Conservation (phyloP, 2,113 vertebrate species). For the Podiceps cristatus region DNA sequence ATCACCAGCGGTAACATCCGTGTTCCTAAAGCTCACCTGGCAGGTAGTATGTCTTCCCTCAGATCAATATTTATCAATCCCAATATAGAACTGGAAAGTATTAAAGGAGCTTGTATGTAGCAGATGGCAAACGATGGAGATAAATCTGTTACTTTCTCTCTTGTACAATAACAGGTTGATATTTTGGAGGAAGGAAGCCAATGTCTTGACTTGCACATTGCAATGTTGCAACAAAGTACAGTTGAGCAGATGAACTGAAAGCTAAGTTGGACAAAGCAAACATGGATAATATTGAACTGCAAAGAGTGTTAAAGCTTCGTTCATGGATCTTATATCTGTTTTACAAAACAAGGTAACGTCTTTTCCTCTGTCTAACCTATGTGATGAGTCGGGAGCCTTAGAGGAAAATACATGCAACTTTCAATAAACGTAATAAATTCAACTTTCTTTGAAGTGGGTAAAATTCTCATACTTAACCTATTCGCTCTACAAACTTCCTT, state of each 20-base stretch:
- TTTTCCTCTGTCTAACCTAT: neutral
- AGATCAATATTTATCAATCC: neutral
- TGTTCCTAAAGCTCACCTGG: neutral
- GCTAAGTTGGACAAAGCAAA: neutral
- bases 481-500: neutral
- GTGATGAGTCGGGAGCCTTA: neutral
- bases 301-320: slow-evolving; percentile 15
- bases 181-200: neutral
- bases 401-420: neutral
- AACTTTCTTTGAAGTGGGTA: neutral
- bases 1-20: too few relatives aligned
- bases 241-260: neutral
- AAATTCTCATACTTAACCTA: neutral
- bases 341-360: slow-evolving; percentile 6
- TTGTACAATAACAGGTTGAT: neutral
- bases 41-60: neutral
- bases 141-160: neutral
- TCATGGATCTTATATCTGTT: neutral
- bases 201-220: neutral
- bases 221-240: neutral
- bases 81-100: neutral
- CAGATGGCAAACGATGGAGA: neutral
- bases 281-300: neutral
- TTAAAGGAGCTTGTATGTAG: neutral
- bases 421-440: neutral